Base-by-base conservation (phyloP, 1,140 invertebrate species). In the Magallana ariakensis region DNA sequence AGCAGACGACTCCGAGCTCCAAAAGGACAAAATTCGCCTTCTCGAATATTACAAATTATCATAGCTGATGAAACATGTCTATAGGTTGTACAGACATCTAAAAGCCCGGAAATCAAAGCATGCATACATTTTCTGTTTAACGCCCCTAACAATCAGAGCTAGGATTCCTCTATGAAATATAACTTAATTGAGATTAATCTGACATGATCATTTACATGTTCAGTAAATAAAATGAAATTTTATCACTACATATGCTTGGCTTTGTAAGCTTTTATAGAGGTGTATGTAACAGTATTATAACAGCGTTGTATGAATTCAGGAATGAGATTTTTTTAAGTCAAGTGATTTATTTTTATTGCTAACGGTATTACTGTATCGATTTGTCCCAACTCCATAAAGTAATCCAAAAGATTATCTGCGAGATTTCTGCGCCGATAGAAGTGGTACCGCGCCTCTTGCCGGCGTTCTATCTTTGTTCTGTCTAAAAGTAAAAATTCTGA, bases 1-100 rank as follows among this genome's bases (percentile, higher is more conserved):
- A 75, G 66, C 66, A 75, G 66, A 75, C 66, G 66, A 75, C 66
- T 75, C 66, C 66, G 33, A 26, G 66, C 66, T 75, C 66, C 66
- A 22, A 75, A 75, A 75, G 66, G 22, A 75, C 66, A 19, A 62
- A 62, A 62, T 62, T 19, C 58, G 58, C 19, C 58, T 62, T 62
- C 58, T 62, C 58, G 58, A 62, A 62, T 62, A 62, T 62, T 62
- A 62, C 58, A 62, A 62, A 62, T 62, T 62, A 62, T 62, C 58
- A 62, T 62, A 62, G 19, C 16, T 75, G 66, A 19, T 33, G 66
- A 26, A 75, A 75, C 33, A 26, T 22, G 9, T 26, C 22, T 75
- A 75, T 26, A 75, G 66, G 66, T 75, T 75, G 66, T 33, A 26
- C 22, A 8, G 10, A 33, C 9, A 26, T 46, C 33, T 22, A 46